Evolutionary conservation across 2,888 invertebrate species (phyloP).

Genomic region (Ctenicera cuprea): DNA sequence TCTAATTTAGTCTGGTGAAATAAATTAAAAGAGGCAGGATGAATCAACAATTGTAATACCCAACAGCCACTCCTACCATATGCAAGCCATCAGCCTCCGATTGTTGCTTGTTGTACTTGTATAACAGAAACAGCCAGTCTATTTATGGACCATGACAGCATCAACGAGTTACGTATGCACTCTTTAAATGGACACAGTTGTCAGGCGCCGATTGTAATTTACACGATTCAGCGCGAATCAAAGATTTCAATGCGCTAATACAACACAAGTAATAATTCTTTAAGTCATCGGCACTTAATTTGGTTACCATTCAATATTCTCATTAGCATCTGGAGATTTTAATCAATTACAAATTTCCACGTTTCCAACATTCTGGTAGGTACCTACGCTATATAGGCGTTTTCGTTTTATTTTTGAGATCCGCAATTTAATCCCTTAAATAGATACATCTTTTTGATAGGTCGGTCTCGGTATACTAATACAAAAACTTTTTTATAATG

Average conservation of each 20-base stretch:
- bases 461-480: too few species aligned
- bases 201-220: constrained; percentile 63
- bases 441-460: too few species aligned
- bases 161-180: constrained; percentile 75
- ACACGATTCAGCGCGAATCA: constrained; percentile 39
- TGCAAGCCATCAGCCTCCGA: constrained; percentile 37
- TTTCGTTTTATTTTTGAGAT: too few species aligned
- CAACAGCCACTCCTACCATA: constrained; percentile 28
- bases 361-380: too few species aligned
- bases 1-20: neutral
- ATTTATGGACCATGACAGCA: constrained; percentile 79
- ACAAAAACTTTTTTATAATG: too few species aligned
- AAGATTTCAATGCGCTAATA: constrained; percentile 6
- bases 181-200: constrained; percentile 72
- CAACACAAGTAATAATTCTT: neutral
- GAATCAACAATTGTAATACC: constrained; percentile 12
- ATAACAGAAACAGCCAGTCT: constrained; percentile 64
- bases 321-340: too few species aligned
- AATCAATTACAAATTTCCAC: too few species aligned
- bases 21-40: neutral
- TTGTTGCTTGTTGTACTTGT: constrained; percentile 37
- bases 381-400: too few species aligned
- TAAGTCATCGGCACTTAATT: neutral
- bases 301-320: neutral
- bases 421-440: too few species aligned